These are phyloP conservation scores for Halcyon chelicuti DNA, from an alignment of 2,797 vertebrate species.

Conservation along the genomic window DNA sequence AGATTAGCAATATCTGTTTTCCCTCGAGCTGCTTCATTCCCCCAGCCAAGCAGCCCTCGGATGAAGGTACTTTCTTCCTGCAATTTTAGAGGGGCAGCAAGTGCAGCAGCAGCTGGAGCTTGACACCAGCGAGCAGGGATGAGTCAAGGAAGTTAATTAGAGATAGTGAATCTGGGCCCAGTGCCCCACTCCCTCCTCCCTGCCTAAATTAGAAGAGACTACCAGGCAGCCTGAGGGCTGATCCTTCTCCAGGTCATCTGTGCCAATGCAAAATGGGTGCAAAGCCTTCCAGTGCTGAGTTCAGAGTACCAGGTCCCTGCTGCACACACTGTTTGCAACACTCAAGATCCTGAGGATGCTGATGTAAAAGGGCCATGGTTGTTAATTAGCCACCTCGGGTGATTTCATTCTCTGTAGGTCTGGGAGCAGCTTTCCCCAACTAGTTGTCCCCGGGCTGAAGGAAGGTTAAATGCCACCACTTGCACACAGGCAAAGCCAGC, in stretches of 20 bases:
- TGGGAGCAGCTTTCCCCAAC: not conserved
- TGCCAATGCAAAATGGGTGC: not conserved
- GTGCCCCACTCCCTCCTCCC: not conserved
- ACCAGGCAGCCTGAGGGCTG: not conserved
- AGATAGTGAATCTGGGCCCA: not conserved
- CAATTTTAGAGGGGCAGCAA: not conserved
- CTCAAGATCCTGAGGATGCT: not conserved
- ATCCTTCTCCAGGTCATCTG: not conserved
- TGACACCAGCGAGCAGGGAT: rapidly evolving
- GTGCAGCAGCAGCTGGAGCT: not conserved
- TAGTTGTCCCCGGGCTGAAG: too few relatives aligned
- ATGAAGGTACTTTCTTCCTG: not conserved
- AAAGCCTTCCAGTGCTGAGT: not conserved
- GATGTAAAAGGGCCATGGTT: not conserved
- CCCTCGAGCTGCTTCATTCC: not conserved
- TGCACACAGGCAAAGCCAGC: not conserved
- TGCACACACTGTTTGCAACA: rapidly evolving
- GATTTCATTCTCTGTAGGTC: not conserved
- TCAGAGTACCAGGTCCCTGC: not conserved
- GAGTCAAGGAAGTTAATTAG: not conserved
- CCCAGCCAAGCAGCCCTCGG: not conserved
- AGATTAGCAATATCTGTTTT: not conserved
- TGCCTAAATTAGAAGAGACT: not conserved
- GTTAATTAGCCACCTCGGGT: not conserved
- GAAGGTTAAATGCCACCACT: not conserved